phyloP scores from a whole-genome alignment of 2,113 vertebrate species.

The Tachysurus fulvidraco region DNA sequence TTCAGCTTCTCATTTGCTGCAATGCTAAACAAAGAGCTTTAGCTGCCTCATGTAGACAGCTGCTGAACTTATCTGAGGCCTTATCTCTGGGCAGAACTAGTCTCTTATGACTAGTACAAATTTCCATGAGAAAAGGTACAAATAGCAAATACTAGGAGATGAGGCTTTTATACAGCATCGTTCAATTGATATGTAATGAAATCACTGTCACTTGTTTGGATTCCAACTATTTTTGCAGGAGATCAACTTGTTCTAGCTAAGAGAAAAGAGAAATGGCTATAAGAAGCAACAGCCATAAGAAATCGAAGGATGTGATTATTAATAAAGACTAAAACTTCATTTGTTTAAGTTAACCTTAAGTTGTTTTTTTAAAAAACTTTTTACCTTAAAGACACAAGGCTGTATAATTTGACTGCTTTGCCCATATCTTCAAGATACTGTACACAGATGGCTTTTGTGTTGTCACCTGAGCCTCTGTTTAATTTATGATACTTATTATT shows the following conservation, averaged over 20 bases:
- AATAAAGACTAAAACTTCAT: not conserved
- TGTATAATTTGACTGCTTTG: not conserved
- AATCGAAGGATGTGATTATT: not conserved
- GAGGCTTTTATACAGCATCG: not conserved
- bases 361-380: not conserved
- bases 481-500: not conserved
- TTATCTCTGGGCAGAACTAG: constrained; percentile 40
- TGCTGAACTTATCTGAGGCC: constrained; percentile 32
- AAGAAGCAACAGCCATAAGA: not conserved
- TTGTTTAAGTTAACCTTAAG: not conserved
- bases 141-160: not conserved
- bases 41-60: constrained; percentile 30
- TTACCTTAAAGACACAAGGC: not conserved
- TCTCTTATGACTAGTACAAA: not conserved
- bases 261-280: not conserved
- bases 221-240: not conserved
- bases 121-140: not conserved
- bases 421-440: not conserved
- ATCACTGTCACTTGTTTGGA: not conserved
- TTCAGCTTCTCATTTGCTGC: not conserved
- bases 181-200: not conserved
- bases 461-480: not conserved
- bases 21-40: not conserved
- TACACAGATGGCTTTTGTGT: not conserved
- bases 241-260: not conserved